Evolutionary conservation across 2,888 invertebrate genomes (phyloP), one percentile per base, ranked within the genome.

Genomic region (Drosophila anomalata): DNA sequence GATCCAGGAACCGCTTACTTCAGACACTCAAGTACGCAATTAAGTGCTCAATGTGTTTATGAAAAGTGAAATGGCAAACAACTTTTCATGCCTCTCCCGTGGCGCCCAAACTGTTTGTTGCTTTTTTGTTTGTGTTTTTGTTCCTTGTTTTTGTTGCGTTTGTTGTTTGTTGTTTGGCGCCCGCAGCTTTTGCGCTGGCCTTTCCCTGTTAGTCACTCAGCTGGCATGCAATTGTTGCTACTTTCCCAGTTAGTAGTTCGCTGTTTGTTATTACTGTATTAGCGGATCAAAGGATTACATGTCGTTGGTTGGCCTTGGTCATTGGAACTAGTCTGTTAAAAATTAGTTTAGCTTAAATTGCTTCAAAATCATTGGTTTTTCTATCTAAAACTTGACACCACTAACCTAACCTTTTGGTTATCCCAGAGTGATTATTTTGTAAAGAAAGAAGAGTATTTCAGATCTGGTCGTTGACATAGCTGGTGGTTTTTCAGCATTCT

Each of bases 21-120:
- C 52, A 66, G 39, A 17, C 55, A 54, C 52, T 61, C 65, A 77
- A 77, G 77, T 73, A 73, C 60, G 70, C 77, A 79, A 81, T 79
- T 79, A 81, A 84, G 77, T 77, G 69, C 76, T 81, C 79, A 76
- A 84, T 75, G 77, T 81, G 79, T 84, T 84, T 82, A 79, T 82
- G 79, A 82, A 82, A 84, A 82, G 73, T 75, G 84, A 67, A 79
- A 84, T 75, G 75, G 56, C 77, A 80, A 77, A 81, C 84, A 78
- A 67, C 69, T 67, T 70, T 51, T 55, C 44, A 20, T 51, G 36
- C 53, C 54, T 50, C 31, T 50, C 39, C 20, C 17, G 46, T 54
- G 26, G 48, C 26, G 24, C 44, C 20, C 17, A 29, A 41, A 36
- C 26, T 67, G 68, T 41, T 59, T 58, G 58, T 53, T 66, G 57